phyloP scores from a whole-genome alignment of 2,797 vertebrate genomes.

The Thaleichthys pacificus region DNA sequence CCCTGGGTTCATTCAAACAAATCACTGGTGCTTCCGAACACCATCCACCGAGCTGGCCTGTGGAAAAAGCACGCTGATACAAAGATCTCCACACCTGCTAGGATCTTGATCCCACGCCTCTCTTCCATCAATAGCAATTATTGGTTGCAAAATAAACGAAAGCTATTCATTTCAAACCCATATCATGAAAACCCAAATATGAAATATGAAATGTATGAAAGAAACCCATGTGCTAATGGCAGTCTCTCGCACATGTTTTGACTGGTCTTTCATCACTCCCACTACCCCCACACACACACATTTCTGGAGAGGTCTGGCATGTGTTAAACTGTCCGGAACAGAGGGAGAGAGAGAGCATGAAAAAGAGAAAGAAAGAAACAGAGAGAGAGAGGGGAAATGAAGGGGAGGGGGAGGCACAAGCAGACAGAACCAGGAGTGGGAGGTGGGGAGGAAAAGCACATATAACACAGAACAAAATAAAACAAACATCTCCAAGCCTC shows the following conservation, averaged over 20 bases:
- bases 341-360: slow-evolving; percentile 5
- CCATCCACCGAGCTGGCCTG: slow-evolving; percentile 4
- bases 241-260: slow-evolving; percentile 48
- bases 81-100: slow-evolving; percentile 18
- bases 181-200: slow-evolving; percentile 28
- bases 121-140: slow-evolving; percentile 25
- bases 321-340: slow-evolving; percentile 55
- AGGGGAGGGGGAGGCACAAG: slow-evolving; percentile 29
- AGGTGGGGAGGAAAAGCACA: slow-evolving; percentile 16
- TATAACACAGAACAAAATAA: slow-evolving; percentile 1
- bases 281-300: slow-evolving; percentile 43
- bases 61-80: slow-evolving; percentile 23
- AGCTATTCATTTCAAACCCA: slow-evolving; percentile 24
- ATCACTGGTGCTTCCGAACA: slow-evolving; percentile 25
- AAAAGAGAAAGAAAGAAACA: slow-evolving; percentile 1
- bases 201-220: slow-evolving; percentile 35
- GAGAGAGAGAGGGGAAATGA: slow-evolving; percentile 26
- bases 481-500: slow-evolving; percentile 14
- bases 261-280: slow-evolving; percentile 58
- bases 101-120: slow-evolving; percentile 15
- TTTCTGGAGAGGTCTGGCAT: slow-evolving; percentile 52
- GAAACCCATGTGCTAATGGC: slow-evolving; percentile 55
- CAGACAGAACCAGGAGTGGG: slow-evolving; percentile 31
- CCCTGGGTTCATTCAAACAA: slow-evolving; percentile 40
- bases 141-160: slow-evolving; percentile 38